These are phyloP conservation scores for Stomatorhinus walkeri DNA, from an alignment of 2,797 vertebrate genomes.

Conservation along the genomic window DNA sequence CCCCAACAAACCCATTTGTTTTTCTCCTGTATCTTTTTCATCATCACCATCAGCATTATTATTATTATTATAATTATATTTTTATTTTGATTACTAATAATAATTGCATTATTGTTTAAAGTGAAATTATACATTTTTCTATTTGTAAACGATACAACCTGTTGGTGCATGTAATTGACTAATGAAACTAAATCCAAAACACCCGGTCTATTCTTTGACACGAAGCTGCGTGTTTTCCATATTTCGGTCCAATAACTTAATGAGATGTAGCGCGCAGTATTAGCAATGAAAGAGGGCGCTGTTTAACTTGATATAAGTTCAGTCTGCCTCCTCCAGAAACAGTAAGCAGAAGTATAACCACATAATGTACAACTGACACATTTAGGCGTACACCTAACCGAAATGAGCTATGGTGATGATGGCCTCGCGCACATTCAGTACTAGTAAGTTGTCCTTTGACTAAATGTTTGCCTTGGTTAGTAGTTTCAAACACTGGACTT, in stretches of 20 bases:
- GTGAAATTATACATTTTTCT: background rate
- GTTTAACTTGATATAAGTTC: constrained; percentile 12
- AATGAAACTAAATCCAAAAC: background rate
- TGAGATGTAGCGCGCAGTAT: background rate
- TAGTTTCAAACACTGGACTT: background rate
- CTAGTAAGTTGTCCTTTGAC: background rate
- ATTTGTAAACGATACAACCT: background rate
- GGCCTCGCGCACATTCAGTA: background rate
- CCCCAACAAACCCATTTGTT: background rate
- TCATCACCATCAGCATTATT: background rate
- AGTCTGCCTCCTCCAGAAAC: background rate
- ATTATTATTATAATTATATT: background rate
- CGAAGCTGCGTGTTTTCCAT: background rate
- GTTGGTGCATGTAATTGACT: background rate
- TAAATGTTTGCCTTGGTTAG: background rate
- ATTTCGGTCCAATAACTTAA: background rate
- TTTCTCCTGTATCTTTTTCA: background rate
- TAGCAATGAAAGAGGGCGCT: constrained; percentile 39
- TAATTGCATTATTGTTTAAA: background rate
- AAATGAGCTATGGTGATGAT: background rate
- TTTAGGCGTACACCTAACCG: background rate
- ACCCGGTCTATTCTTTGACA: background rate
- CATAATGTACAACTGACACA: background rate
- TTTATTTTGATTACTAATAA: too few species aligned
- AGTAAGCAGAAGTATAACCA: background rate